phyloP scores from a whole-genome alignment of 1,140 invertebrate genomes.

The Philopotamus ludificatus region DNA sequence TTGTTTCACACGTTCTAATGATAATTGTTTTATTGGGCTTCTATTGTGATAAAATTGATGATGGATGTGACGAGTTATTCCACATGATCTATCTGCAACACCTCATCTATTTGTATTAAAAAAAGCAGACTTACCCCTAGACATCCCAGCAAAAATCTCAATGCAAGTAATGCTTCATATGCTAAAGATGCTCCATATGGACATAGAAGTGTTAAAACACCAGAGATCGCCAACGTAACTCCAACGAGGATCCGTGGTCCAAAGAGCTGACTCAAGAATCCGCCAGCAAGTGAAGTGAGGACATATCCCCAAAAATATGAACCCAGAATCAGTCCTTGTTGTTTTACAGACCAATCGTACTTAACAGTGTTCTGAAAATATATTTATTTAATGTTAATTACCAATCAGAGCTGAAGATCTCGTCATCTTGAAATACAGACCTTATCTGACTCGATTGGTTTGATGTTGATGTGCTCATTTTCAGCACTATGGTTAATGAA shows the following conservation, averaged over 20 bases:
- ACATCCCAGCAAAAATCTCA: constrained; percentile 67
- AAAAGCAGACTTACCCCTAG: constrained; percentile 58
- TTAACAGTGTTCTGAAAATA: constrained; percentile 37
- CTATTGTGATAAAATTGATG: no score
- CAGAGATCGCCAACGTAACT: constrained; percentile 62
- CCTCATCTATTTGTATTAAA: constrained; percentile 20
- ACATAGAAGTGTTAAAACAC: constrained; percentile 68
- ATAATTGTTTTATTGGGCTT: no score
- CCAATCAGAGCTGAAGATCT: no score
- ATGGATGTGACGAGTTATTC: no score
- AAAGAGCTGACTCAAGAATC: constrained; percentile 70
- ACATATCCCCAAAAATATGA: constrained; percentile 69
- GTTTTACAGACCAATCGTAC: constrained; percentile 60
- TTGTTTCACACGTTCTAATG: no score
- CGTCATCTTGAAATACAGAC: no score
- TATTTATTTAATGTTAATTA: no score
- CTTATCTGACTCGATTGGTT: no score
- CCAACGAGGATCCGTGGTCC: constrained; percentile 73
- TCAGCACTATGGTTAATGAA: no score
- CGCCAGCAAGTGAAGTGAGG: constrained; percentile 63
- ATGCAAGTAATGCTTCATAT: constrained; percentile 60
- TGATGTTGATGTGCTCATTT: no score
- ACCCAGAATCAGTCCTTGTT: constrained; percentile 65
- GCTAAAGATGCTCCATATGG: constrained; percentile 64
- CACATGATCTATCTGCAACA: no score